Evolutionary conservation across 30 jellyfish, hydroid and myxozoan species (phyloP).

Genomic region (Sanderia malayensis): DNA sequence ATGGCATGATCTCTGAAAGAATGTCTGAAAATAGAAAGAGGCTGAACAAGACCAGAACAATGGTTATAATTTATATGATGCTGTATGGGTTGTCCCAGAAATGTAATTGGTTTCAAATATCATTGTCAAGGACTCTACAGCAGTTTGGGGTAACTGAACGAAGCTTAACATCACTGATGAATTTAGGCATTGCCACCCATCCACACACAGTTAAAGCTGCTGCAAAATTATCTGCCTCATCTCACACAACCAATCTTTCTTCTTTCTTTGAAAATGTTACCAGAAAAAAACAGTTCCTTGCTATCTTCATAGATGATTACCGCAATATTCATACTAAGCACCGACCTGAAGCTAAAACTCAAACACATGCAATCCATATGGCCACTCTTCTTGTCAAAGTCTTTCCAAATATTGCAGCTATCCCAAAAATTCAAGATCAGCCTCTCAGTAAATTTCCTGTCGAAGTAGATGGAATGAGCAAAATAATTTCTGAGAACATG

Average conservation of each 20-base stretch:
- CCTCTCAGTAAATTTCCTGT: constrained; percentile 4
- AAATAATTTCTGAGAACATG: neutral
- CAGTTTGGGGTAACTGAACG: constrained; percentile 19
- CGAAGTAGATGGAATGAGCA: neutral
- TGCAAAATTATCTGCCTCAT: constrained; percentile 2
- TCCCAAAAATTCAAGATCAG: neutral
- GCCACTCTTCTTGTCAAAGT: constrained; percentile 26
- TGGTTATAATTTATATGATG: constrained; percentile 13
- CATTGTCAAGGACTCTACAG: constrained; percentile 14
- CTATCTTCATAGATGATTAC: constrained; percentile 28
- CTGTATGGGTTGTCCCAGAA: constrained; percentile 34
- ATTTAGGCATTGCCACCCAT: constrained; percentile 16
- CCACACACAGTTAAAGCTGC: neutral
- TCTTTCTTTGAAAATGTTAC: constrained; percentile 8
- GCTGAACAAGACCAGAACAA: constrained; percentile 6
- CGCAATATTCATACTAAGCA: constrained; percentile 37
- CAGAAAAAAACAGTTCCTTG: constrained; percentile 3
- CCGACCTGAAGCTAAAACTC: constrained; percentile 23
- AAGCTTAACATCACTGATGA: constrained; percentile 7
- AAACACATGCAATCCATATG: constrained; percentile 29
- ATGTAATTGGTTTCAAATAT: constrained; percentile 36
- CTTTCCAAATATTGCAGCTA: constrained; percentile 15
- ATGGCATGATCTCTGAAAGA: constrained; percentile 1
- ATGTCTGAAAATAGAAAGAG: constrained; percentile 17
- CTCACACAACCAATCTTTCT: constrained; percentile 8